These are phyloP conservation scores for Tachyglossus aculeatus DNA, from an alignment of 2,797 vertebrate genomes.

Conservation along the genomic window DNA sequence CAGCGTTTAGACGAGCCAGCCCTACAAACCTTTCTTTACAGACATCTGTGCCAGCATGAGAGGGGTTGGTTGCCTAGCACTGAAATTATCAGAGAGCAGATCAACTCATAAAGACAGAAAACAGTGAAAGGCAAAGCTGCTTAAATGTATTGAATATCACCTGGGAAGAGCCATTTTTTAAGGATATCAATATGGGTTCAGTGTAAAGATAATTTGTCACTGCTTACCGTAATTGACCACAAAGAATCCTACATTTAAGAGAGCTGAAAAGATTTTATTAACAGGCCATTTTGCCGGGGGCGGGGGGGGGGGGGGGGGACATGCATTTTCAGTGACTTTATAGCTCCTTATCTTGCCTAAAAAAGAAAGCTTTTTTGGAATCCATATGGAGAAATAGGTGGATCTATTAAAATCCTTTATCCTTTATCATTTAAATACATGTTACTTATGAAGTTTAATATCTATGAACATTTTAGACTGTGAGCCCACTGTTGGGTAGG, in stretches of 20 bases:
- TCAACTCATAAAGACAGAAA: background rate
- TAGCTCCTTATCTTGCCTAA: background rate
- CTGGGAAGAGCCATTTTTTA: conserved; percentile 12
- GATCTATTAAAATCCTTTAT: too few relatives aligned
- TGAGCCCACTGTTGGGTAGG: too few relatives aligned
- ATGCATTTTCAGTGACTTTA: background rate
- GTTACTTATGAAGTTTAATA: background rate
- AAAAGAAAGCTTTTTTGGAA: conserved; percentile 5
- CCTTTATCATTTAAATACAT: too few relatives aligned
- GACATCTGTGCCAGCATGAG: background rate
- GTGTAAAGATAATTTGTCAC: conserved; percentile 22
- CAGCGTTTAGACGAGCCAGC: background rate
- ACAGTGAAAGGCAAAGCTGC: conserved; percentile 3
- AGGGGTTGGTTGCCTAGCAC: background rate
- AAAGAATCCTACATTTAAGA: conserved; percentile 14
- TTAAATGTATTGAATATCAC: conserved; percentile 18
- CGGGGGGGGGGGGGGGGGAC: too few relatives aligned
- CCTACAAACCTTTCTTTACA: conserved; percentile 4
- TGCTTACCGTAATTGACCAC: conserved; percentile 34
- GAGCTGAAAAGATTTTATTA: too few relatives aligned
- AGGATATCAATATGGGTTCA: conserved; percentile 20
- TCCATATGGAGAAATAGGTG: too few relatives aligned
- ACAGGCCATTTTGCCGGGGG: too few relatives aligned
- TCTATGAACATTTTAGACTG: too few relatives aligned
- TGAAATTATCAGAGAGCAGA: background rate